Base-by-base conservation (phyloP, 2,113 vertebrate genomes). In the Callospermophilus lateralis region DNA sequence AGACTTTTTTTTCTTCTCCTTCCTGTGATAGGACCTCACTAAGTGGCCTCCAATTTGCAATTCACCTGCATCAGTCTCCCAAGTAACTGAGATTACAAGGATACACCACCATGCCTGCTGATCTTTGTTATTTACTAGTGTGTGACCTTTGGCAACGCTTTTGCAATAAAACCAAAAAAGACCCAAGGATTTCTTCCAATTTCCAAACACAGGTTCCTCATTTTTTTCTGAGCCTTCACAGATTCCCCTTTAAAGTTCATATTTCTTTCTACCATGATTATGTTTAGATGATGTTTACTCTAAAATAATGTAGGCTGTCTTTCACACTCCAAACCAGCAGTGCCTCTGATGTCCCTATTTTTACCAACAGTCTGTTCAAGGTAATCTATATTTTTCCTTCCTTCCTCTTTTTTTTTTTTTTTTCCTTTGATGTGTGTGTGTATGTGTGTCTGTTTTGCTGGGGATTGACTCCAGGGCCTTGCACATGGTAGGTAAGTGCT, bases 81-180 rank as follows among this genome's bases (percentile, higher is more conserved):
- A 32, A 32, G 65, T 32, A 32, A 30, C 28, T 67, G 30, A 67
- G 65, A 34, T 68, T 68, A 68, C 32, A 68, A 16, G 67, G 45
- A 45, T 45, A 45, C 45, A 45, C 8, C 45, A 45, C 45, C 45
- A 45, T 45, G 45, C 45, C 67, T 67, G 65, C 22, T 61, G 24
- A 61, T 61, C 24, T 61, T 77, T 3, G 39, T 72, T 77, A 77
- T 53, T 85, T 96, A 76, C 16, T 89, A 92, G 77, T 78, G 19
- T 76, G 4, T 89, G 65, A 85, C 74, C 88, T 88, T 84, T 45
- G 53, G 26, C 3, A 94, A 89, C 22, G 84, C 39, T 48, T 73
- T 84, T 68, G 85, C 39, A 80, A 89, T 37, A 34, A 92, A 96
- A 96, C 9, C 34, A 80, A 88, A 72, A 84, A 92, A 9, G 30